A percentile compares a stretch with the other conserved stretches of the same genome.
These are phyloP conservation scores for Melinaea marsaeus DNA, from an alignment of 2,888 invertebrate species.

Conservation along the genomic window DNA sequence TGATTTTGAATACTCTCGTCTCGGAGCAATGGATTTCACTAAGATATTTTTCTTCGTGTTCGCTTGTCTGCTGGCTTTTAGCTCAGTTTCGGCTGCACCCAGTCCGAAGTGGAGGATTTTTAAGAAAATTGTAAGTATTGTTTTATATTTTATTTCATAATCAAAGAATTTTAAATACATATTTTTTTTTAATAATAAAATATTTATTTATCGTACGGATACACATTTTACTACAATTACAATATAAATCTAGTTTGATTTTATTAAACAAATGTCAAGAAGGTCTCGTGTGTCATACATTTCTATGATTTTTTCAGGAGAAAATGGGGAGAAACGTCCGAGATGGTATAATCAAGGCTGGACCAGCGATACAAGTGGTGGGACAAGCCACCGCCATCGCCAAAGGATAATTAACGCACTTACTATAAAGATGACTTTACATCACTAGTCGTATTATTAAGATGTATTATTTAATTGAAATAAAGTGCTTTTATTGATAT, in stretches of 20 bases:
- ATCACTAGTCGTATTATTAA: slow-evolving; percentile 11
- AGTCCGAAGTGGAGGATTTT: slow-evolving; percentile 51
- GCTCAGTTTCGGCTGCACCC: slow-evolving; percentile 46
- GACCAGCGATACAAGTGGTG: slow-evolving; percentile 46
- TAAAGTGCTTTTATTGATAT: slow-evolving; percentile 2
- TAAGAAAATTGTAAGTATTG: slow-evolving; percentile 54
- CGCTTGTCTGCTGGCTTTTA: slow-evolving; percentile 34
- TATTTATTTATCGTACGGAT: neutral
- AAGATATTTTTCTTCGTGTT: slow-evolving; percentile 34
- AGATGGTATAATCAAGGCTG: slow-evolving; percentile 49
- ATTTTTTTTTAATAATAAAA: neutral
- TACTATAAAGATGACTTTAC: neutral
- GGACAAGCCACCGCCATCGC: slow-evolving; percentile 40
- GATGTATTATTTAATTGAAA: slow-evolving; percentile 10
- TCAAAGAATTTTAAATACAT: neutral
- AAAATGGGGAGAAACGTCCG: slow-evolving; percentile 44
- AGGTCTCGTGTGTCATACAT: neutral
- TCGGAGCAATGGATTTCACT: slow-evolving; percentile 32
- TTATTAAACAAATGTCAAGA: too few species aligned
- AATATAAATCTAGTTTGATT: neutral
- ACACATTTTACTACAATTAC: neutral
- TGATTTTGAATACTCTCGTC: slow-evolving; percentile 2
- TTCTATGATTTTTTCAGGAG: slow-evolving; percentile 40
- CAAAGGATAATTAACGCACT: slow-evolving; percentile 34
- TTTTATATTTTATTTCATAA: slow-evolving; percentile 7